Conservation (phyloP, 2,888 invertebrate species). For the Eristalinus aeneus region DNA sequence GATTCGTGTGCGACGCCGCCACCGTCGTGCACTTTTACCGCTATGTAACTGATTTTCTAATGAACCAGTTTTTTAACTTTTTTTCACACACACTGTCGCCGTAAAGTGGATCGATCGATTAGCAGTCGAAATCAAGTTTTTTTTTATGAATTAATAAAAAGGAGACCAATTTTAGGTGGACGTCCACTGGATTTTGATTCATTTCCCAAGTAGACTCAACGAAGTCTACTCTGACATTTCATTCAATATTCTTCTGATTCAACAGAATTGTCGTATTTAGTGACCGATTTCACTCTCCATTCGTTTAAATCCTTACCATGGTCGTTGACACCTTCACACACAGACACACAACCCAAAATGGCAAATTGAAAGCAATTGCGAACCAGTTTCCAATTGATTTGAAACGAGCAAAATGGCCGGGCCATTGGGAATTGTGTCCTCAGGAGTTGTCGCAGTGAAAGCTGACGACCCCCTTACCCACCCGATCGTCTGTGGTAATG, state of each 20-base stretch:
- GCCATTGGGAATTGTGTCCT: background rate
- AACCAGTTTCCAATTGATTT: background rate
- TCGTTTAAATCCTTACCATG: background rate
- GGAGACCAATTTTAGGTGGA: background rate
- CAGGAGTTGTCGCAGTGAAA: background rate
- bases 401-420: background rate
- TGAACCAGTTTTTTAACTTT: background rate
- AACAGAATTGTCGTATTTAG: background rate
- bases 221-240: too few relatives aligned
- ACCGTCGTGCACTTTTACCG: background rate
- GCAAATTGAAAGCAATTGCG: background rate
- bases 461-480: background rate
- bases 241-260: too few relatives aligned
- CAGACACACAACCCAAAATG: background rate
- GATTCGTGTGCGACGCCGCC: background rate
- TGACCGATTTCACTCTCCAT: background rate
- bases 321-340: background rate
- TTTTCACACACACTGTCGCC: background rate
- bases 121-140: background rate
- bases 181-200: too few relatives aligned
- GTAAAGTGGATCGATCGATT: background rate
- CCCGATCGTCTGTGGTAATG: background rate
- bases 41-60: background rate
- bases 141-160: background rate
- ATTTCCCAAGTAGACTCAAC: too few relatives aligned